Conservation (phyloP, 2,888 invertebrate species). For the Chrysolina oricalcia region DNA sequence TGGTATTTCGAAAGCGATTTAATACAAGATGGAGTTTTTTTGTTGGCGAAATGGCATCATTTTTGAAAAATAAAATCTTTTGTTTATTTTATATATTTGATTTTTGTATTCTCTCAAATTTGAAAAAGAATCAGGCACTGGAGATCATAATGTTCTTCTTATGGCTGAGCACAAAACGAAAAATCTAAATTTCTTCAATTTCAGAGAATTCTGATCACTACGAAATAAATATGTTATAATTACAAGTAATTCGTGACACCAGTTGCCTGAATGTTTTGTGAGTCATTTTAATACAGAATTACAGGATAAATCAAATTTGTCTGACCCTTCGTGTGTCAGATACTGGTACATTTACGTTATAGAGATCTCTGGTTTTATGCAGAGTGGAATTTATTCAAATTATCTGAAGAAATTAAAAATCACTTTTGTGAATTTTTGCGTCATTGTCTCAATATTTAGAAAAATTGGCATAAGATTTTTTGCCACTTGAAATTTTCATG, state of each 20-base stretch:
- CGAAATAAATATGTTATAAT: neutral
- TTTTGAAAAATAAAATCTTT: neutral
- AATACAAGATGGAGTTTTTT: neutral
- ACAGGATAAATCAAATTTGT: neutral
- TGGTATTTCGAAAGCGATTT: neutral
- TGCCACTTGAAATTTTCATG: no score
- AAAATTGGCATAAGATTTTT: no score
- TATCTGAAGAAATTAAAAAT: no score
- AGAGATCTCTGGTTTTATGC: no score
- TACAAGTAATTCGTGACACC: neutral
- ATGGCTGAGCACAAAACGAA: neutral
- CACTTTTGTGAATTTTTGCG: no score
- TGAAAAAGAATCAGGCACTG: neutral
- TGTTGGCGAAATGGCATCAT: slow-evolving; percentile 5
- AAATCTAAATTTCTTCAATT: slow-evolving; percentile 1
- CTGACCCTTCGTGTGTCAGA: slow-evolving; percentile 15
- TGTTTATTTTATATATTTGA: slow-evolving; percentile 18
- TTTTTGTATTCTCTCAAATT: neutral
- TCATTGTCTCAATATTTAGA: no score
- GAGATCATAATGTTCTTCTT: neutral
- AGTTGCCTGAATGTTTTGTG: slow-evolving; percentile 1
- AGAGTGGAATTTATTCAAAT: no score
- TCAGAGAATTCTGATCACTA: slow-evolving; percentile 1
- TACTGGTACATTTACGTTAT: slow-evolving; percentile 34
- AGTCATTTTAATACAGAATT: neutral